Conservation (phyloP, 2,113 vertebrate species). For the Rafetus swinhoei region DNA sequence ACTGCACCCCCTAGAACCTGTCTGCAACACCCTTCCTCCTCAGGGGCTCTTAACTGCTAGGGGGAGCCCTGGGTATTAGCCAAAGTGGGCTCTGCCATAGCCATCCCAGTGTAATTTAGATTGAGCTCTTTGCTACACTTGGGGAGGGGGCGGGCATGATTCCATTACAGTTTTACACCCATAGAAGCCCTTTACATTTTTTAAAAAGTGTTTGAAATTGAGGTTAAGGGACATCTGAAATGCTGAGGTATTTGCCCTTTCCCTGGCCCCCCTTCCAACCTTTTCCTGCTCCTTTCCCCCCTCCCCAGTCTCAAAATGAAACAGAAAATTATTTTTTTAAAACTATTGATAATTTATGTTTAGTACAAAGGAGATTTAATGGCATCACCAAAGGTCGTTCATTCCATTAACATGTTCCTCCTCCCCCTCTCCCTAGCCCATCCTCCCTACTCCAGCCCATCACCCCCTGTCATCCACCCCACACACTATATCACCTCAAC, state of each 20-base stretch:
- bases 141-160: slow-evolving; percentile 13
- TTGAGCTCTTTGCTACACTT: not conserved
- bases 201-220: slow-evolving; percentile 36
- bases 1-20: not conserved
- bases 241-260: slow-evolving; percentile 63
- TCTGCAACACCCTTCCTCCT: not conserved
- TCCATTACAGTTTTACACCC: slow-evolving; percentile 2
- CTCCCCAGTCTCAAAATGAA: slow-evolving; percentile 75
- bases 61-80: slow-evolving; percentile 1
- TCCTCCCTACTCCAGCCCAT: not conserved
- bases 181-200: slow-evolving; percentile 16
- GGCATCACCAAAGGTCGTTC: slow-evolving; percentile 83
- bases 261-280: slow-evolving; percentile 1
- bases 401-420: slow-evolving; percentile 57
- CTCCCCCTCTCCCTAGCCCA: slow-evolving; percentile 32
- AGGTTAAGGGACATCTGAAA: slow-evolving; percentile 55
- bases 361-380: slow-evolving; percentile 81
- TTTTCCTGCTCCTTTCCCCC: not conserved
- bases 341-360: slow-evolving; percentile 82
- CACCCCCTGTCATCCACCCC: slow-evolving; percentile 28
- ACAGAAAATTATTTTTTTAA: slow-evolving; percentile 87
- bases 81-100: slow-evolving; percentile 17
- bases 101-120: not conserved
- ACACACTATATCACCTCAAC: not conserved
- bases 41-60: not conserved